A percentile compares a stretch with the other conserved stretches of the same genome.
Conservation (phyloP, 2,888 invertebrate species). For the Chaetoderma sp. region DNA sequence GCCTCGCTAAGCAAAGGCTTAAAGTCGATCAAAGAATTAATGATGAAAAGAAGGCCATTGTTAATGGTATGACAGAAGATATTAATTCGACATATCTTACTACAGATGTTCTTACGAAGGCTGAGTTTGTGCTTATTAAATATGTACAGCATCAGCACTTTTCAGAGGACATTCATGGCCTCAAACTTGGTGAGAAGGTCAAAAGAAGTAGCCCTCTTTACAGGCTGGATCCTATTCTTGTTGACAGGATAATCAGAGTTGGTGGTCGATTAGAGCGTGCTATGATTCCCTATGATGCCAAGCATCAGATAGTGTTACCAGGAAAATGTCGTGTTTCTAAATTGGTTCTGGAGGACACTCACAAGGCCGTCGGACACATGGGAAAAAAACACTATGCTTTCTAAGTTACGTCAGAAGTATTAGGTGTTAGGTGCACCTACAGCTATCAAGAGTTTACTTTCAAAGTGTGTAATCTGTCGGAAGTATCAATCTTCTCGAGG, state of each 20-base stretch:
- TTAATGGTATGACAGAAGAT: too few species aligned
- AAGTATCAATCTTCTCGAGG: neutral
- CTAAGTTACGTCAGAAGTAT: neutral
- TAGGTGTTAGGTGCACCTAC: slow-evolving; percentile 7
- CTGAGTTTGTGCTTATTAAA: neutral
- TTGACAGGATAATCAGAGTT: neutral
- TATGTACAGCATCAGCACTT: slow-evolving; percentile 1
- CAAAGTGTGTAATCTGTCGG: too few species aligned
- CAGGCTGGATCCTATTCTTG: neutral
- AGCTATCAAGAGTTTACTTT: neutral
- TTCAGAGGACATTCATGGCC: neutral
- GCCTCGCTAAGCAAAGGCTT: too few species aligned
- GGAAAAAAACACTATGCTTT: neutral
- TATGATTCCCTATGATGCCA: neutral
- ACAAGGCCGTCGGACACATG: neutral
- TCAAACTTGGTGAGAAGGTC: neutral
- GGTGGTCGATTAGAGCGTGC: neutral
- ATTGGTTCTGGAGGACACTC: neutral
- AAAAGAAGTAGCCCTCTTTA: neutral
- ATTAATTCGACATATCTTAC: too few species aligned
- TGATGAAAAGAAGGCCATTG: too few species aligned
- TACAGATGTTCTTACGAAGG: neutral
- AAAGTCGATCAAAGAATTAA: too few species aligned
- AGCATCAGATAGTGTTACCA: slow-evolving; percentile 1
- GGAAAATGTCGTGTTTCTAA: neutral